Percentiles rank a stretch among this genome's conserved stretches.
Evolutionary conservation across 2,888 invertebrate genomes (phyloP).

Genomic region (Alcis repandata): DNA sequence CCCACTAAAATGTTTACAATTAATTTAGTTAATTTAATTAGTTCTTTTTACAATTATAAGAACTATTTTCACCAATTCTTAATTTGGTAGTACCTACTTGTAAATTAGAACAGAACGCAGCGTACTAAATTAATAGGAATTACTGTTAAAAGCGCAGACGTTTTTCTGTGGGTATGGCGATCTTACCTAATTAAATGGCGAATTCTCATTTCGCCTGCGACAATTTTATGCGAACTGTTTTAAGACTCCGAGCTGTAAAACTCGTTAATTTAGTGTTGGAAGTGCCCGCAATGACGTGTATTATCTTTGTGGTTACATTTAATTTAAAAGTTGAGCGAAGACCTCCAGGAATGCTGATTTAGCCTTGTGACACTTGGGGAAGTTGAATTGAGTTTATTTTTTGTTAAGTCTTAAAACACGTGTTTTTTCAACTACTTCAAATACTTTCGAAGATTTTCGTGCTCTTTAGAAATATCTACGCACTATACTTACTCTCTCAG

Average conservation of each 20-base stretch:
- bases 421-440: no score
- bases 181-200: slow-evolving; percentile 79
- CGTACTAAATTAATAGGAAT: no score
- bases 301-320: slow-evolving; percentile 69
- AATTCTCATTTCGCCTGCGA: slow-evolving; percentile 74
- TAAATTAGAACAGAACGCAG: no score
- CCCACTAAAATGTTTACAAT: no score
- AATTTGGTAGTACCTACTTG: no score
- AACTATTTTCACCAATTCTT: no score
- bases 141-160: no score
- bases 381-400: background rate
- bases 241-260: slow-evolving; percentile 73
- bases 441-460: no score
- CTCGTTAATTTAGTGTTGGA: slow-evolving; percentile 69
- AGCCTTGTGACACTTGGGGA: background rate
- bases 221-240: slow-evolving; percentile 78
- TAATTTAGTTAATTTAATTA: no score
- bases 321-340: slow-evolving; percentile 55
- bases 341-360: slow-evolving; percentile 11
- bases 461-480: no score
- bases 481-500: no score
- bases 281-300: slow-evolving; percentile 68
- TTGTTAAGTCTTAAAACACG: background rate
- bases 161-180: slow-evolving; percentile 47
- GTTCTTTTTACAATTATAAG: no score